These are phyloP conservation scores for Formicarius rufipectus DNA, from an alignment of 2,113 vertebrate species.

Conservation along the genomic window DNA sequence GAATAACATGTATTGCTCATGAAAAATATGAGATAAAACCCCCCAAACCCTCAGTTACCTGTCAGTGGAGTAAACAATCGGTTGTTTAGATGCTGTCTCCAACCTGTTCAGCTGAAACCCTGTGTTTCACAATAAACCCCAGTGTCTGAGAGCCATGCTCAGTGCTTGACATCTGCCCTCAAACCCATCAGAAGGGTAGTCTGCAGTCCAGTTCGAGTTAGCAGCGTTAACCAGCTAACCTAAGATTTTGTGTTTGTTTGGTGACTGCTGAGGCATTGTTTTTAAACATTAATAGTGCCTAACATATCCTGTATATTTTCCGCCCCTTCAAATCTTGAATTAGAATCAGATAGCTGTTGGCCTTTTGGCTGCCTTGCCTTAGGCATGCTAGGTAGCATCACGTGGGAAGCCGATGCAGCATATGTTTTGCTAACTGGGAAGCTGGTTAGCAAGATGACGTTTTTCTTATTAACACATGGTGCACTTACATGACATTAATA, in stretches of 20 bases:
- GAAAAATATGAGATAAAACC: not conserved
- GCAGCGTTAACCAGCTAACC: not conserved
- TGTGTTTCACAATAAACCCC: not conserved
- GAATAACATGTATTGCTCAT: not conserved
- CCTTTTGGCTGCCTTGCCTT: slow-evolving; percentile 52
- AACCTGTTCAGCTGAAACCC: not conserved
- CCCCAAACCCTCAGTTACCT: not conserved
- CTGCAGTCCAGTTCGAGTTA: not conserved
- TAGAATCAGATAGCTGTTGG: slow-evolving; percentile 62
- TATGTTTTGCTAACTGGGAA: slow-evolving; percentile 46
- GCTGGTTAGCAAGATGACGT: slow-evolving; percentile 31
- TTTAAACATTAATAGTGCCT: slow-evolving; percentile 40
- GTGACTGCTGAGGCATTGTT: slow-evolving; percentile 42
- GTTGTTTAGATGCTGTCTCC: not conserved
- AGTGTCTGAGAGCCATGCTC: accelerated
- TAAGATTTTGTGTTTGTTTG: not conserved
- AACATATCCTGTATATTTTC: slow-evolving; percentile 42
- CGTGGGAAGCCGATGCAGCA: slow-evolving; percentile 32
- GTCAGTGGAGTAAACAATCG: not conserved
- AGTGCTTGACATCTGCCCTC: not conserved
- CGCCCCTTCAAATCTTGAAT: slow-evolving; percentile 54
- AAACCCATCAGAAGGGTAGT: not conserved
- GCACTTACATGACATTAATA: slow-evolving; percentile 17
- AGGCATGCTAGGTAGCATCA: slow-evolving; percentile 32
- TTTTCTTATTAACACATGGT: slow-evolving; percentile 52